Base-by-base conservation (phyloP, 2,797 vertebrate species). In the Tapera naevia region DNA sequence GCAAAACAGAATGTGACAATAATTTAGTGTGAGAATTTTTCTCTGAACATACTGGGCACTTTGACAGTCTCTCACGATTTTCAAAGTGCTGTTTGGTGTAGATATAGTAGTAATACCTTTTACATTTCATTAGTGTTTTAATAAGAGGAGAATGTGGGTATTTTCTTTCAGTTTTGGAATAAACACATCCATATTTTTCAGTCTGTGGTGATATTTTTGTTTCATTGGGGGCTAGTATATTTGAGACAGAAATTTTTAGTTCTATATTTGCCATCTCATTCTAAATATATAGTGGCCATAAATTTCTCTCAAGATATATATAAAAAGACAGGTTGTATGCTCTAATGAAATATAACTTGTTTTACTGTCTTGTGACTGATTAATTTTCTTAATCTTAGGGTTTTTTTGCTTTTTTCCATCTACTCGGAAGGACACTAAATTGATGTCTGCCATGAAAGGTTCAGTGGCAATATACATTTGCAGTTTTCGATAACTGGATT, bases 131-230 rank as follows among this genome's bases (percentile, higher is more conserved):
- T 89, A 30, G 8, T 18, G 5, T 11, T 70, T 41, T 43, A 60
- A 66, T 37, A 87, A 23, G 7, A 50, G 27, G 24, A 28, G 80
- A 80, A 73, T 19, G 0, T n/a, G 3, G 1, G 1, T 0, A 0
- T 4, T 54, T 58, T 10, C 8, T 14, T 84, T 61, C 50, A 46
- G 27, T 33, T 88, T 89, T 60, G 30, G 22, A 79, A 57, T 12
- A 57, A 61, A 33, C 4, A 2, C 4, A 24, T 51, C 2, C 1
- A 30, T n/a, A 1, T 79, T 85, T 80, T 71, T 32, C 28, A 46
- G 4, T 14, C 27, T 45, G 4, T 32, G 19, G 14, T 24, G 8
- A 35, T 8, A 2, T 22, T 67, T 46, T 25, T 28, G 7, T 60
- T 87, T 48, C 53, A 48, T 24, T 43, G 23, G 3, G 4, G 1